Percentiles rank a stretch among this genome's conserved stretches.
These are phyloP conservation scores for Malacosoma neustria DNA, from an alignment of 2,888 invertebrate species.

Conservation along the genomic window DNA sequence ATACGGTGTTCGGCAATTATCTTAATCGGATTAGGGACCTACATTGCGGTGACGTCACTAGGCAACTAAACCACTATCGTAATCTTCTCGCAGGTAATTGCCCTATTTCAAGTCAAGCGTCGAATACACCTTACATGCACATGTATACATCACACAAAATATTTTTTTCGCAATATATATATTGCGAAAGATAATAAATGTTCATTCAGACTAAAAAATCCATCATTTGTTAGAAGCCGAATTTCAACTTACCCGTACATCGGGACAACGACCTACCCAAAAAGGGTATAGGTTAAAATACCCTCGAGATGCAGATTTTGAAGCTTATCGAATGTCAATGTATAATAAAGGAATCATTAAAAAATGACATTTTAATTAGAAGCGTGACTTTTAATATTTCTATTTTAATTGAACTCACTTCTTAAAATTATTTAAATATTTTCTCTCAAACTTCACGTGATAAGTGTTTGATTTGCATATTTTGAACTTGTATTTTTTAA, in stretches of 20 bases:
- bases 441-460: too few relatives aligned
- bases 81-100: conserved; percentile 57
- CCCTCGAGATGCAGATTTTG: conserved; percentile 13
- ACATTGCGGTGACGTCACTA: conserved; percentile 55
- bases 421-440: too few relatives aligned
- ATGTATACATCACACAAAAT: too few relatives aligned
- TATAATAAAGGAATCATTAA: background rate
- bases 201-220: too few relatives aligned
- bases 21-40: conserved; percentile 62
- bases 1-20: conserved; percentile 67
- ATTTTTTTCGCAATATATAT: too few relatives aligned
- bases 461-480: too few relatives aligned
- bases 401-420: too few relatives aligned
- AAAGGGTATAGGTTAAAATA: conserved; percentile 23
- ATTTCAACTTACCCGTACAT: background rate
- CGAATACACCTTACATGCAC: conserved; percentile 5
- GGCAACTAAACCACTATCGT: conserved; percentile 62
- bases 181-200: too few relatives aligned
- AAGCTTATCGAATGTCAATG: conserved; percentile 1
- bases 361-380: conserved; percentile 13
- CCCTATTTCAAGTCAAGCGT: conserved; percentile 19
- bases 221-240: background rate
- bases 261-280: conserved; percentile 6
- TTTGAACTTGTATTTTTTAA: too few relatives aligned
- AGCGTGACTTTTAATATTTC: conserved; percentile 12